Conservation (phyloP, 2,113 vertebrate genomes). For the Petrocephalus zakoni region DNA sequence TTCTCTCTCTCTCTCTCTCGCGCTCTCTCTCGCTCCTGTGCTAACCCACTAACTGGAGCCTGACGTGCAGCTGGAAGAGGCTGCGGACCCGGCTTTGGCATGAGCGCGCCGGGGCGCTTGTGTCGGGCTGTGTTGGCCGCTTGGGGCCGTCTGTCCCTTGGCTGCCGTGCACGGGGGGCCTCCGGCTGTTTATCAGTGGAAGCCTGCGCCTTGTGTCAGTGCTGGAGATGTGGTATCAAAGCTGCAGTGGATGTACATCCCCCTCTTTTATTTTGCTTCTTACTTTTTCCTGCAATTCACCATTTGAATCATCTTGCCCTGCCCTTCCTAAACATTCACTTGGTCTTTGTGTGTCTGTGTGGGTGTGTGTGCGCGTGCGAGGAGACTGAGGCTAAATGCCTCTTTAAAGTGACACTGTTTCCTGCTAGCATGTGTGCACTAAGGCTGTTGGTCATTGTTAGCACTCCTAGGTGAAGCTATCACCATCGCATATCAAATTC, state of each 20-base stretch:
- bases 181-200: background rate
- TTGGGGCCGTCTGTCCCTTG: background rate
- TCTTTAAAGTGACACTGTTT: background rate
- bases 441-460: background rate
- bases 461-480: background rate
- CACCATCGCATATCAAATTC: background rate
- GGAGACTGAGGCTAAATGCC: background rate
- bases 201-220: background rate
- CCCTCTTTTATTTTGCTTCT: background rate
- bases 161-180: background rate
- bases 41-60: conserved; percentile 42
- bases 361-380: background rate
- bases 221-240: background rate
- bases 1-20: conserved; percentile 46
- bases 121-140: background rate
- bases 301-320: conserved; percentile 5
- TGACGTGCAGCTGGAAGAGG: background rate
- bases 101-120: background rate
- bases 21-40: conserved; percentile 21
- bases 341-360: background rate
- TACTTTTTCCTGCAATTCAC: conserved; percentile 24
- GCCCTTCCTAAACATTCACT: background rate
- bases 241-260: background rate
- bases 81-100: background rate
- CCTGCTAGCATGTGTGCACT: background rate